Evolutionary conservation across 1,140 invertebrate genomes (phyloP).

Genomic region (Macrobrachium nipponense): DNA sequence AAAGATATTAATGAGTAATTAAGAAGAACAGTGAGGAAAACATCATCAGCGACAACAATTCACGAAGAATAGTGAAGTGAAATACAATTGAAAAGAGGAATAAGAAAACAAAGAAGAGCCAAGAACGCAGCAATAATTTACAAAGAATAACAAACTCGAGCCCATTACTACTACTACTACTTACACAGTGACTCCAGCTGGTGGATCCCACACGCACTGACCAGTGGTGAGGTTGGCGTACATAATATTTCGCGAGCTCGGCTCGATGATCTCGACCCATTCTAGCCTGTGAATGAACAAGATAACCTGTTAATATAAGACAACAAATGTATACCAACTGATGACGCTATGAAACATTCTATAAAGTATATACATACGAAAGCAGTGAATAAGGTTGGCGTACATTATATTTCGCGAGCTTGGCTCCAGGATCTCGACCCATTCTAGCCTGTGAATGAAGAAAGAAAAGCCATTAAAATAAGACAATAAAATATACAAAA

Average conservation of each 20-base stretch:
- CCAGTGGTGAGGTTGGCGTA: slow-evolving; percentile 98
- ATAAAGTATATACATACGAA: neutral
- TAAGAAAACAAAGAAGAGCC: no score
- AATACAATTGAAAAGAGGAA: no score
- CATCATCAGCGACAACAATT: no score
- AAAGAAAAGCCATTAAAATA: no score
- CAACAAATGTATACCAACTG: slow-evolving; percentile 6
- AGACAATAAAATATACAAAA: no score
- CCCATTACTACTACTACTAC: slow-evolving; percentile 66
- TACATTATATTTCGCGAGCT: slow-evolving; percentile 98
- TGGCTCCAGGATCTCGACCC: slow-evolving; percentile 99
- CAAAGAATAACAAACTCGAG: no score
- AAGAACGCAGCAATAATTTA: no score
- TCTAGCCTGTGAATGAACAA: slow-evolving; percentile 70
- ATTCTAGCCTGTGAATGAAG: slow-evolving; percentile 74
- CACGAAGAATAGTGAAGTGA: no score
- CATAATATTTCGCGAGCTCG: slow-evolving; percentile 97
- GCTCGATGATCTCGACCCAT: slow-evolving; percentile 99
- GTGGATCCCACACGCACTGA: slow-evolving; percentile 98
- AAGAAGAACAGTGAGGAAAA: no score
- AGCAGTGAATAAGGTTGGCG: slow-evolving; percentile 82
- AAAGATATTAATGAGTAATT: no score
- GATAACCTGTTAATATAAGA: neutral
- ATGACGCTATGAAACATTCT: neutral
- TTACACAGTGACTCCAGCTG: slow-evolving; percentile 82